Evolutionary conservation across 2,797 vertebrate species (phyloP).

Genomic region (Lacerta bilineata): DNA sequence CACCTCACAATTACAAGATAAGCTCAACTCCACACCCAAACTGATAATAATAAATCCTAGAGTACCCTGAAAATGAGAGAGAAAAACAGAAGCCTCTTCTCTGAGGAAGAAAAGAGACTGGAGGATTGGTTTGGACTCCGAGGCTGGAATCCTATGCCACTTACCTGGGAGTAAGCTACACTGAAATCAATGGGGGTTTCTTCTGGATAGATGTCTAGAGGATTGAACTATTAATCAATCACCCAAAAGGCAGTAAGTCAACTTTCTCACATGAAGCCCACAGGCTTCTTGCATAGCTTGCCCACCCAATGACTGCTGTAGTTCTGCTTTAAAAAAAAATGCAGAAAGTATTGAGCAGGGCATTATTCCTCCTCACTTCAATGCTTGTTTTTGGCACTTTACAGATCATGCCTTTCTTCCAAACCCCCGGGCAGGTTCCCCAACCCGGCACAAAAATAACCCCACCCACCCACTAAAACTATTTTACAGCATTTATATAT

Average conservation of each 20-base stretch:
- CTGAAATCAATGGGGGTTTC: neutral
- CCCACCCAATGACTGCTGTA: neutral
- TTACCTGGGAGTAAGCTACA: neutral
- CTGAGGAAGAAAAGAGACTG: too few species aligned
- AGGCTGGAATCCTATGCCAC: neutral
- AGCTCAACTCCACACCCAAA: neutral
- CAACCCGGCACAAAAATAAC: too few species aligned
- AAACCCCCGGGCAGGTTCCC: conserved; percentile 15
- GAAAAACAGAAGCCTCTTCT: too few species aligned
- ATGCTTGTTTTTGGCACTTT: conserved; percentile 27
- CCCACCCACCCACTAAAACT: neutral
- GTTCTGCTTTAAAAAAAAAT: neutral
- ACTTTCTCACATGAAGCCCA: neutral
- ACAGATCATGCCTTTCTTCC: conserved; percentile 15
- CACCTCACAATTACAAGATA: neutral
- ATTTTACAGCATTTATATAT: conserved; percentile 14
- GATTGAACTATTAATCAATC: neutral
- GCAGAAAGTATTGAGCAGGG: neutral
- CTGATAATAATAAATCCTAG: neutral
- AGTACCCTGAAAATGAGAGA: neutral
- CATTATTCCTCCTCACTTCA: conserved; percentile 16
- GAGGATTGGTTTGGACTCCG: too few species aligned
- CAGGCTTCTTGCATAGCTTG: neutral
- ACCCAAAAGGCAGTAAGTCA: neutral
- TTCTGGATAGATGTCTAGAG: neutral